A percentile compares a stretch with the other conserved stretches of the same genome.
Evolutionary conservation across 2,888 invertebrate genomes (phyloP).

Genomic region (Mylabris sibirica): DNA sequence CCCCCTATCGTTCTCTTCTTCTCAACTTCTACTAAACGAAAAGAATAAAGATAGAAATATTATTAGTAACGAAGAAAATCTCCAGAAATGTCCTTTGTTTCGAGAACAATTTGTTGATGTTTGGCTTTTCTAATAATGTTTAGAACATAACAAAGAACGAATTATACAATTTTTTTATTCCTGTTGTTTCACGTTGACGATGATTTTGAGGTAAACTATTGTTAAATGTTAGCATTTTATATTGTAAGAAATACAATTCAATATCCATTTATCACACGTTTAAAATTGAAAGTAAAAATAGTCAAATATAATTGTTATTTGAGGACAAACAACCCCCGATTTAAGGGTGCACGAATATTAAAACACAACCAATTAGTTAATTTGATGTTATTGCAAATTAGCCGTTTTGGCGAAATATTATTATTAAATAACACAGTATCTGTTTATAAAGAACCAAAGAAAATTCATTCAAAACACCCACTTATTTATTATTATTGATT

Average conservation of each 20-base stretch:
- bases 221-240: slow-evolving; percentile 74
- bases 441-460: background rate
- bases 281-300: slow-evolving; percentile 26
- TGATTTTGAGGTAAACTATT: slow-evolving; percentile 81
- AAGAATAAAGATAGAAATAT: background rate
- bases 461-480: slow-evolving; percentile 16
- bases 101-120: background rate
- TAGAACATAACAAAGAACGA: slow-evolving; percentile 88
- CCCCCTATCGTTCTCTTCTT: background rate
- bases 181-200: slow-evolving; percentile 83
- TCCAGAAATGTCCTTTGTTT: slow-evolving; percentile 2
- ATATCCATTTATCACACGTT: slow-evolving; percentile 60
- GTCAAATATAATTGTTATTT: too few relatives aligned
- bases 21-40: slow-evolving; percentile 2
- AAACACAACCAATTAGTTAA: slow-evolving; percentile 31
- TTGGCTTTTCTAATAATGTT: slow-evolving; percentile 52
- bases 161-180: slow-evolving; percentile 86
- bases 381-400: slow-evolving; percentile 24
- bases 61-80: background rate
- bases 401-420: slow-evolving; percentile 57
- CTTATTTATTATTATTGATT: slow-evolving; percentile 7
- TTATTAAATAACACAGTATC: slow-evolving; percentile 13
- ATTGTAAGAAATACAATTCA: slow-evolving; percentile 57
- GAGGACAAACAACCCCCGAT: slow-evolving; percentile 31
- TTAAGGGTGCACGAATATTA: slow-evolving; percentile 35